phyloP scores from a whole-genome alignment of 2,113 vertebrate genomes.

The Seriola dumerili region DNA sequence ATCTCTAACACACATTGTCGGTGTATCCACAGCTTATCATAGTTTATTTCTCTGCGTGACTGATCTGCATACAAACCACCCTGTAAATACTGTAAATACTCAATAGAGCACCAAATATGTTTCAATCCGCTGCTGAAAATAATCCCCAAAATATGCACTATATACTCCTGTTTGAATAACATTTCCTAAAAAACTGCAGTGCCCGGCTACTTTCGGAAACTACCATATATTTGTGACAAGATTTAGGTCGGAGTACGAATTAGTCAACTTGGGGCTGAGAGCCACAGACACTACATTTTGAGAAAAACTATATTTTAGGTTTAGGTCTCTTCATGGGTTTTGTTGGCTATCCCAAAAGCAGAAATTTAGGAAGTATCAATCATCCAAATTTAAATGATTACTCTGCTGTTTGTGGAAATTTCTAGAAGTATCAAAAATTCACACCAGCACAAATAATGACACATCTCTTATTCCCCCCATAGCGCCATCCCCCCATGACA shows the following conservation, averaged over 20 bases:
- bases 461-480: neutral
- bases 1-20: no score
- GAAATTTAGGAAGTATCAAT: neutral
- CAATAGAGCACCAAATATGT: neutral
- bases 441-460: neutral
- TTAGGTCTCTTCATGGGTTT: neutral
- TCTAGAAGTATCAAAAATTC: neutral
- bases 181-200: neutral
- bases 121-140: neutral
- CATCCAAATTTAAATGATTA: neutral
- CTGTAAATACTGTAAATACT: neutral
- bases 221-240: no score
- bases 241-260: no score
- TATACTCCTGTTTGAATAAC: no score
- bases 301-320: no score
- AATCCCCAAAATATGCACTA: neutral
- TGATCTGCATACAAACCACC: neutral
- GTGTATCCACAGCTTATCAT: no score
- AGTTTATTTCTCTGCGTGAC: neutral
- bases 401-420: neutral
- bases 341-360: neutral
- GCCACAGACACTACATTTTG: no score
- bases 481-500: neutral
- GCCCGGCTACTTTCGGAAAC: neutral
- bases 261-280: no score